Conservation (phyloP, 2,797 vertebrate species). For the Sparus aurata region DNA sequence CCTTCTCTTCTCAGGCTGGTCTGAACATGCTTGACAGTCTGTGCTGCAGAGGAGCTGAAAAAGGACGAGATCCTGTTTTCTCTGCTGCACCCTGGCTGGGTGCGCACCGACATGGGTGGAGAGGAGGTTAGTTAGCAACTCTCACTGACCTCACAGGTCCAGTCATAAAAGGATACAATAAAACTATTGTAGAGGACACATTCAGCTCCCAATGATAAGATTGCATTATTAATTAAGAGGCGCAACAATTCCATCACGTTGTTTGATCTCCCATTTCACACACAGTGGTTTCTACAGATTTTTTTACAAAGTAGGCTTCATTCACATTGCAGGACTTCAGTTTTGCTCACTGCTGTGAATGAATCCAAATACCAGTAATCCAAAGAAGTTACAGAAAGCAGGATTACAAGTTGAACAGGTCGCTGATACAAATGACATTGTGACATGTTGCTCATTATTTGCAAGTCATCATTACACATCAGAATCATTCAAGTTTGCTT, state of each 20-base stretch:
- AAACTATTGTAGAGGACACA: constrained; percentile 21
- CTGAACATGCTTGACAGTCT: constrained; percentile 71
- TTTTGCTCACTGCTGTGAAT: background rate
- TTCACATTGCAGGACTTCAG: background rate
- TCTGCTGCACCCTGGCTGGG: constrained; percentile 66
- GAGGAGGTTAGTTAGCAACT: constrained; percentile 55
- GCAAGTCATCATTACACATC: background rate
- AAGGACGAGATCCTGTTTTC: constrained; percentile 70
- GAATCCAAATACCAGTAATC: background rate
- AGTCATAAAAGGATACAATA: background rate
- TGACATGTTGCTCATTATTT: background rate
- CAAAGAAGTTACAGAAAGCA: background rate
- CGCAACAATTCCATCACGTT: background rate
- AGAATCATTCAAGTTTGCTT: background rate
- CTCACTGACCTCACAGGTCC: background rate
- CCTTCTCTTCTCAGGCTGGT: constrained; percentile 33
- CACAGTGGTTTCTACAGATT: background rate
- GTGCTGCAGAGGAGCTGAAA: constrained; percentile 55
- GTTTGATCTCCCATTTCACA: constrained; percentile 17
- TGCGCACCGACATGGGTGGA: constrained; percentile 70
- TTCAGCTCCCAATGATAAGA: background rate
- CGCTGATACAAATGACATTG: background rate
- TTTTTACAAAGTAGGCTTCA: background rate
- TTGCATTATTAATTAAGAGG: constrained; percentile 36
- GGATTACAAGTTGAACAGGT: background rate